A percentile compares a stretch with the other conserved stretches of the same genome.
Conservation (phyloP, 2,797 vertebrate genomes). For the Onychomys arenicola region DNA sequence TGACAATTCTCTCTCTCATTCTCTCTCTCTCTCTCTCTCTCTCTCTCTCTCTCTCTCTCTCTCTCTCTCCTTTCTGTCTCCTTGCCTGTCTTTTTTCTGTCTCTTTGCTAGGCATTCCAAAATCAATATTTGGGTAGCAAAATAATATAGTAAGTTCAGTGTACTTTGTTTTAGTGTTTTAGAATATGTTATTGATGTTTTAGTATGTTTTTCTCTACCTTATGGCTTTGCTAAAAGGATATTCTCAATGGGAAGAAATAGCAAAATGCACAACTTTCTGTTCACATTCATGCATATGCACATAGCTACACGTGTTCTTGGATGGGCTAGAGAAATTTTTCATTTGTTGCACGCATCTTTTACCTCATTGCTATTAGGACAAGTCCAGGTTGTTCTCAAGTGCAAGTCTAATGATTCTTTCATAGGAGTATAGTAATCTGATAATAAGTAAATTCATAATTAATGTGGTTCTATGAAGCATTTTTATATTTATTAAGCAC, state of each 20-base stretch:
- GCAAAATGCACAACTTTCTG: too few species aligned
- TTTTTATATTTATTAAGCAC: slow-evolving; percentile 6
- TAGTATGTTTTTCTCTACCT: not conserved
- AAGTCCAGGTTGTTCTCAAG: not conserved
- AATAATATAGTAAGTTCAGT: not conserved
- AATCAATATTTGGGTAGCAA: not conserved
- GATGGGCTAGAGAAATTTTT: not conserved
- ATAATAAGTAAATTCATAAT: slow-evolving; percentile 44
- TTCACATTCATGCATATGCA: not conserved
- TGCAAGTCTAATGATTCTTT: not conserved
- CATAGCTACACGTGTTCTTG: not conserved
- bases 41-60: not conserved
- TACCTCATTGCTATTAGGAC: not conserved
- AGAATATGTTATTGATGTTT: not conserved
- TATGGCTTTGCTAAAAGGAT: not conserved
- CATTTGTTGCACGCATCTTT: not conserved
- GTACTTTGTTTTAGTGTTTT: not conserved
- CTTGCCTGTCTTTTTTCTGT: too few species aligned
- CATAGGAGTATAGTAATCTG: not conserved
- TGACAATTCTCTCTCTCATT: not conserved
- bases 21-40: fast-evolving
- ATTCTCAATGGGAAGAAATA: not conserved
- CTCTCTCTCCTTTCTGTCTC: fast-evolving
- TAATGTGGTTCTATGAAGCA: slow-evolving; percentile 5
- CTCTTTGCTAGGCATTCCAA: not conserved